Conservation (phyloP, 2,888 invertebrate genomes). For the Chouioia cunea region DNA sequence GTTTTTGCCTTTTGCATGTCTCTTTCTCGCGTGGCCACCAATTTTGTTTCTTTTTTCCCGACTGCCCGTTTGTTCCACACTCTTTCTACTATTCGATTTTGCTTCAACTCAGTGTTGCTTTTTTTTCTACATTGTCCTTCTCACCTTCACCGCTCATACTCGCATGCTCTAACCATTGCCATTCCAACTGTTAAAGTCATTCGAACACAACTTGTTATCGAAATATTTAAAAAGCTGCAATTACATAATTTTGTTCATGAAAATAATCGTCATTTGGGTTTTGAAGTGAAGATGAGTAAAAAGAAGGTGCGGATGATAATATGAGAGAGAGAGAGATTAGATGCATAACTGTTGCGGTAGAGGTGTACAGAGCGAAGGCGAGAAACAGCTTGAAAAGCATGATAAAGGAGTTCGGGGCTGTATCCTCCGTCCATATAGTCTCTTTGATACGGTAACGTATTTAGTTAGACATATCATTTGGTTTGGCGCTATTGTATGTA, state of each 20-base stretch:
- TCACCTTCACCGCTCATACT: too few species aligned
- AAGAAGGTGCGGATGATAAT: too few species aligned
- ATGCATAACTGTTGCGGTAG: constrained; percentile 34
- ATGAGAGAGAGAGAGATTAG: constrained; percentile 33
- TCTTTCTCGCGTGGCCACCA: constrained; percentile 31
- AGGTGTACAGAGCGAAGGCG: constrained; percentile 53
- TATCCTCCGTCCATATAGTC: constrained; percentile 41
- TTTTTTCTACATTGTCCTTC: too few species aligned
- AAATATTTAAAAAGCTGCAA: too few species aligned
- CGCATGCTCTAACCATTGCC: too few species aligned
- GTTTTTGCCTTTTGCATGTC: constrained; percentile 59
- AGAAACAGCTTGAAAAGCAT: constrained; percentile 65
- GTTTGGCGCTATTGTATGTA: constrained; percentile 65
- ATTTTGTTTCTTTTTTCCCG: constrained; percentile 32
- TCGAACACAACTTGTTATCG: too few species aligned
- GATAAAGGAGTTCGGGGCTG: constrained; percentile 57
- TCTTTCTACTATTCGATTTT: constrained; percentile 56
- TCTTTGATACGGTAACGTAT: constrained; percentile 66
- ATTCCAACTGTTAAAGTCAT: too few species aligned
- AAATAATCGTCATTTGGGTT: too few species aligned
- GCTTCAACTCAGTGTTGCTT: too few species aligned
- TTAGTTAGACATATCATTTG: constrained; percentile 68
- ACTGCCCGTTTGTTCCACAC: constrained; percentile 47
- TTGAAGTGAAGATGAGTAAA: too few species aligned
- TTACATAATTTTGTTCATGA: too few species aligned